A percentile compares a stretch with the other conserved stretches of the same genome.
Conservation (phyloP, 2,113 vertebrate species). For the Choloepus hoffmanni region DNA sequence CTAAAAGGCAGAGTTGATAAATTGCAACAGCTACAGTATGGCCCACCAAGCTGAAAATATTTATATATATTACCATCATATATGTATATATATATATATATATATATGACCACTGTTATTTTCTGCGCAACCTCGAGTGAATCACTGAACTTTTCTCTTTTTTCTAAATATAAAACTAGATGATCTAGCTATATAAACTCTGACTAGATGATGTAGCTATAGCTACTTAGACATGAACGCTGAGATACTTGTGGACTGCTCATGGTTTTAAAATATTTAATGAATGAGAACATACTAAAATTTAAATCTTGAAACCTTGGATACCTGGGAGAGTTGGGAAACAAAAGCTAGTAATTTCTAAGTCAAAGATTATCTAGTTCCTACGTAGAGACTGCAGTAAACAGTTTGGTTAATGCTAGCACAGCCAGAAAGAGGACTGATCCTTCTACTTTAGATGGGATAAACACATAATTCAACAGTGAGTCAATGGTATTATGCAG, state of each 20-base stretch:
- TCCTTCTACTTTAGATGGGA: neutral
- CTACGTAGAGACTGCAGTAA: neutral
- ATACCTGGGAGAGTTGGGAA: neutral
- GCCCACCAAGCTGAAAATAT: neutral
- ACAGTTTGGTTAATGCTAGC: neutral
- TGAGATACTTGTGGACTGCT: neutral
- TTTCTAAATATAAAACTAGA: neutral
- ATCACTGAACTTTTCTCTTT: neutral
- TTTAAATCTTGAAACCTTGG: neutral
- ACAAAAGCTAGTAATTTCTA: neutral
- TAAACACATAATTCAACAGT: neutral
- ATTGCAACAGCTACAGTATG: neutral
- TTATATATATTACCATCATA: neutral
- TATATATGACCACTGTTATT: neutral
- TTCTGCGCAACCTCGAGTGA: neutral
- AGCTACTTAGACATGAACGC: neutral
- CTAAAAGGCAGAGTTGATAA: neutral
- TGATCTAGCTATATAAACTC: neutral
- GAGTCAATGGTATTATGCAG: neutral
- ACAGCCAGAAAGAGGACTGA: neutral
- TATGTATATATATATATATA: too few relatives aligned
- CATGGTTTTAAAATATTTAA: neutral
- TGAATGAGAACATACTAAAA: neutral
- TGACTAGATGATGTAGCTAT: neutral
- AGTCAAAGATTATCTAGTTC: neutral